Evolutionary conservation across 1,140 invertebrate genomes (phyloP), one percentile per base, ranked within the genome.

Genomic region (Drosophila pseudoananassae): DNA sequence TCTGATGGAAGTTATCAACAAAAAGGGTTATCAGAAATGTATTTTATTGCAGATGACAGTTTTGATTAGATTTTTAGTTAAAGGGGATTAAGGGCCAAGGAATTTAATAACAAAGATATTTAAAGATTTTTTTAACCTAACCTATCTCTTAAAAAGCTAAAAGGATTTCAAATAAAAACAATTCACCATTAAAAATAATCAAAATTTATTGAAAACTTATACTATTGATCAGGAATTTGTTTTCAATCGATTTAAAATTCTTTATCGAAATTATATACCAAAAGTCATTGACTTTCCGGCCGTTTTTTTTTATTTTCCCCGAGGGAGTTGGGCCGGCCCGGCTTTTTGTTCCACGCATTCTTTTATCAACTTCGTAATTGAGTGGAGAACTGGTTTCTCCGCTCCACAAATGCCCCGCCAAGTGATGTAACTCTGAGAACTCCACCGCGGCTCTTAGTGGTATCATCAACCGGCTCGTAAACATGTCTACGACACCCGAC

Each of bases 371-470:
- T 36, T 25, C 4, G 25, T 50, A 72, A 60, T 72, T 49, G 68
- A 61, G 56, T 23, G 27, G 36, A 33, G 70, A 73, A 73, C 70
- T 53, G 69, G 70, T 73, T 73, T 50, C 55, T 38, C 56, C 51
- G 61, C 31, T 47, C 65, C 50, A 55, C 38, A 66, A 68, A 36
- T 15, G 31, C 36, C 33, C 29, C 25, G 40, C 23, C 40, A 15
- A 17, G 60, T 73, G 70, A 73, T 73, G 70, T 73, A 73, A 73
- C 36, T 43, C 3, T 8, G 25, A 47, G 14, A 17, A 15, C 40
- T 27, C 50, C 31, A 15, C 31, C 14, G 40, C 15, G 20, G 25
- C 31, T 55, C 10, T 47, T 49, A 14, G 63, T 36, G 51, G 25
- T 14, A 17, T 47, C 29, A 17, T 47, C 29, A 54, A 12, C 29